phyloP scores from a whole-genome alignment of 2,888 invertebrate genomes.

The Cerastis rubricosa region DNA sequence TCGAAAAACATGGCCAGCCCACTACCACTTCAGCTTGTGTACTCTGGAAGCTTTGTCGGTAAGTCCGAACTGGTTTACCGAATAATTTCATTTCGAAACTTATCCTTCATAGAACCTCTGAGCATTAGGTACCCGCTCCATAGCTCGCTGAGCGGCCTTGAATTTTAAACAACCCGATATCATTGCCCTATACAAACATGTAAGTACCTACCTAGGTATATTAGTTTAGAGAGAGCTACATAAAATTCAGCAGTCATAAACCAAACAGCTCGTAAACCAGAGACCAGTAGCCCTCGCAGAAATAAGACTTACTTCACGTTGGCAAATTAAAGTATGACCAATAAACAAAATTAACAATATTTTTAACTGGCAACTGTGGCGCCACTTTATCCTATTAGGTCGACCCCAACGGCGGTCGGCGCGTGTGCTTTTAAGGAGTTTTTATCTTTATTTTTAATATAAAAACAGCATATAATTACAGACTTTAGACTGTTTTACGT shows the following conservation, averaged over 20 bases:
- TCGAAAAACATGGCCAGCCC: neutral
- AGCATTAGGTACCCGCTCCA: neutral
- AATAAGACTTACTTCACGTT: constrained; percentile 49
- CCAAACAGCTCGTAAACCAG: constrained; percentile 3
- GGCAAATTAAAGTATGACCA: constrained; percentile 44
- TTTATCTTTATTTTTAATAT: constrained; percentile 76
- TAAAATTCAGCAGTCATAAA: neutral
- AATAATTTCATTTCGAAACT: neutral
- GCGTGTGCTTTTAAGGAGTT: constrained; percentile 85
- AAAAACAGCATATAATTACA: constrained; percentile 86
- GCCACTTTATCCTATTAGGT: constrained; percentile 55
- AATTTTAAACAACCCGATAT: neutral
- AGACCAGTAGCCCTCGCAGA: constrained; percentile 45
- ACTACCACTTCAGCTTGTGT: neutral
- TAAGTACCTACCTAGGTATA: neutral
- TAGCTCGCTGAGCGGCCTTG: neutral
- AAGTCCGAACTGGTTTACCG: neutral
- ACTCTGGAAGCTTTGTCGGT: neutral
- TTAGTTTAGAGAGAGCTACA: neutral
- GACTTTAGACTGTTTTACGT: constrained; percentile 85
- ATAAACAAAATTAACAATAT: constrained; percentile 56
- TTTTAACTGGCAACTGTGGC: constrained; percentile 62
- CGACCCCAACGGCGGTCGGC: constrained; percentile 74
- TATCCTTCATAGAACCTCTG: neutral
- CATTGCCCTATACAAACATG: neutral